Base-by-base conservation (phyloP, 1,140 invertebrate genomes). In the Zaprionus africanus region DNA sequence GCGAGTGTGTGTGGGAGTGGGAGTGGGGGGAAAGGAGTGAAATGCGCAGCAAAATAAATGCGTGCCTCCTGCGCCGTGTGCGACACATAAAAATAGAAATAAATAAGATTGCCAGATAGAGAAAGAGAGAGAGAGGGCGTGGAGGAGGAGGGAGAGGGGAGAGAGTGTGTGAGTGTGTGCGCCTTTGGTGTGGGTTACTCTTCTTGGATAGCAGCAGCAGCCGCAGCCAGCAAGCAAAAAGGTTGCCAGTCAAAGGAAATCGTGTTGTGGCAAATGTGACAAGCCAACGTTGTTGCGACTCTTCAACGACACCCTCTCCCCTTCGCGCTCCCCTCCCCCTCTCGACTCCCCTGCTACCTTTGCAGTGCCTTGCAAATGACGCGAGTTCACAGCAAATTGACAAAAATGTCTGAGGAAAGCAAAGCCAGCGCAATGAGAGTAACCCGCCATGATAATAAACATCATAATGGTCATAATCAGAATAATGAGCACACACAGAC, bases 211-310 rank as follows among this genome's bases (percentile, higher is more conserved):
- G 51, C 22, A 49, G 31, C 53, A 46, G 59, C 22, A 12, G 56
- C 31, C 51, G 58, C 58, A 63, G 49, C 31, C 19, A 34, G 31
- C 31, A 11, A 34, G 49, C 34, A 65, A 58, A 28, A 63, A 46
- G 63, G 63, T 49, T 56, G 65, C 53, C 66, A 82, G 83, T 86
- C 80, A 82, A 79, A 79, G 76, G 69, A 87, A 86, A 79, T 82
- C 76, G 83, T 86, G 83, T 87, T 73, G 76, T 78, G 79, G 76
- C 82, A 85, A 85, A 81, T 85, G 82, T 85, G 82, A 86, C 76
- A 82, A 57, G 68, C 76, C 76, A 83, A 66, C 74, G 66, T 79
- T 62, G 60, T 66, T 61, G 54, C 54, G 11, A 53, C 58, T 12
- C 26, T 31, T 43, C 19, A 22, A 34, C 31, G 11, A 34, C 31